Conservation (phyloP, 2,888 invertebrate genomes). For the Achlya flavicornis region DNA sequence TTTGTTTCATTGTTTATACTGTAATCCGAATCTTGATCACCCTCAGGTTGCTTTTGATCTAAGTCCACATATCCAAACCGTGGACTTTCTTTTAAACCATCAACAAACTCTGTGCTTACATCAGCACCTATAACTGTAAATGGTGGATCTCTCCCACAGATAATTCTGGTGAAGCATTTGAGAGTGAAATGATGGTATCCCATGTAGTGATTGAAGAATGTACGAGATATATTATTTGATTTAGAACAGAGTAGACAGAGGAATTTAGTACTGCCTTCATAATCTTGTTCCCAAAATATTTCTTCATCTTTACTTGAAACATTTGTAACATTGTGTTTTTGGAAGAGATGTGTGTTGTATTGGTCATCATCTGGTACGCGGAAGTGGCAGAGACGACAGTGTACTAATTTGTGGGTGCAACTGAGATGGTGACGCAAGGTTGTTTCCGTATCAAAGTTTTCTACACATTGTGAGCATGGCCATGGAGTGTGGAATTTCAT, state of each 20-base stretch:
- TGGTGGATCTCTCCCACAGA: conserved; percentile 67
- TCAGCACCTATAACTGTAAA: conserved; percentile 72
- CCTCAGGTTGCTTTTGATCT: conserved; percentile 40
- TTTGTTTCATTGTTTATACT: conserved; percentile 20
- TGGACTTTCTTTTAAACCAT: conserved; percentile 55
- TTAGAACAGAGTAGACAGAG: conserved; percentile 69
- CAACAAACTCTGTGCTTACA: conserved; percentile 65
- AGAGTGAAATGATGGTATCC: conserved; percentile 75
- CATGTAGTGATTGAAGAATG: conserved; percentile 75
- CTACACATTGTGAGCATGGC: conserved; percentile 76
- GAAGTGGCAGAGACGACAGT: conserved; percentile 75
- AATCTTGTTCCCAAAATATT: conserved; percentile 65
- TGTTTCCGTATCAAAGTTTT: conserved; percentile 60
- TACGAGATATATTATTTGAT: conserved; percentile 49
- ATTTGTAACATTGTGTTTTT: conserved; percentile 72
- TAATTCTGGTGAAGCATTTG: conserved; percentile 67
- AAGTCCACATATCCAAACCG: conserved; percentile 66
- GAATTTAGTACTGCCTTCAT: conserved; percentile 58
- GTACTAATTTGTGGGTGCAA: conserved; percentile 63
- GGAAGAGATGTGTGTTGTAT: conserved; percentile 66
- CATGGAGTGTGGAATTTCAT: conserved; percentile 72
- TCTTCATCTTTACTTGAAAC: conserved; percentile 58
- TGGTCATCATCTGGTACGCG: conserved; percentile 66
- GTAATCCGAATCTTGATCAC: conserved; percentile 22
- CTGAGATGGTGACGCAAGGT: conserved; percentile 64